Evolutionary conservation across 2,888 invertebrate species (phyloP), one percentile per base, ranked within the genome.

Genomic region (Polylopha cassiicola): DNA sequence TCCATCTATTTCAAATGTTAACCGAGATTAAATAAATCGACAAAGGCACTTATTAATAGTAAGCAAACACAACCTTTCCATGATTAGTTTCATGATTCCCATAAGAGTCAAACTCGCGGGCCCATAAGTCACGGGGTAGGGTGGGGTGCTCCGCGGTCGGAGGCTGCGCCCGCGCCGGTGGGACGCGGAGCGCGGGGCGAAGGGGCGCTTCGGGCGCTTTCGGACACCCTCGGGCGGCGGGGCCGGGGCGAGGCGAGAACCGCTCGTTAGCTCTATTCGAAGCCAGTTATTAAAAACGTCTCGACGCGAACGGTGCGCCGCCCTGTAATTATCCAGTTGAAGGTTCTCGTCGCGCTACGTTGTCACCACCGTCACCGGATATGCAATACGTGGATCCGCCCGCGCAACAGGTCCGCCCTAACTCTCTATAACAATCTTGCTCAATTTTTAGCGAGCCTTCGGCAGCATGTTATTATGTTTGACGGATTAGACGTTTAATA

Each of bases 241-340:
- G 64, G 58, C 58, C 73, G 73, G 80, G 78, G 64, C 69, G 80
- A 82, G 79, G 84, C 78, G 84, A 84, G 84, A 85, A 85, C 85
- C 85, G 82, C 84, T 85, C 73, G 85, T 85, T 85, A 85, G 81
- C 75, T 79, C 80, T 76, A 79, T 74, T 65, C 81, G 69, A 85
- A 86, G 86, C 84, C 86, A 86, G 86, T 86, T 86, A 86, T 86
- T 86, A 86, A 86, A 86, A 86, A 86, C 86, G 81, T 86, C 86
- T 86, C 85, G 86, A 72, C 85, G 86, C 73, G 86, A 84, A 70
- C 80, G 84, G 85, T 79, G 84, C 55, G 72, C 84, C 85, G 84
- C 84, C 84, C 85, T 82, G 80, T 85, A 84, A 86, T 86, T 85
- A 85, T 79, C 72, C 73, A 76, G 76, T 80, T 79, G 77, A 67